A percentile compares a stretch with the other conserved stretches of the same genome.
Evolutionary conservation across 2,797 vertebrate species (phyloP).

Genomic region (Taeniopygia guttata): DNA sequence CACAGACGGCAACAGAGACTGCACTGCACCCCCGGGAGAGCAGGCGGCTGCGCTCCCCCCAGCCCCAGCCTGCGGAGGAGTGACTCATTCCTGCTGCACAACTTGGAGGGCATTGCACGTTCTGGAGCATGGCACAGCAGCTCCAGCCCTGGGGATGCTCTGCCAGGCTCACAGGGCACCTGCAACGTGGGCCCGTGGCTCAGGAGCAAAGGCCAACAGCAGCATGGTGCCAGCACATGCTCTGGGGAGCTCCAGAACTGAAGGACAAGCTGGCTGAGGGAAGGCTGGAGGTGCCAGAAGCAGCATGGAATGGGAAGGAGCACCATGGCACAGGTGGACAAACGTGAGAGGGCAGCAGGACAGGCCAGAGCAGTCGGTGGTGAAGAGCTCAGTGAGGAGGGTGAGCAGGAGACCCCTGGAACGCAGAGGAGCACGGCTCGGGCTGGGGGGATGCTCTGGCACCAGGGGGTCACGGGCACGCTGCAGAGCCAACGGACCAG

Average conservation of each 20-base stretch:
- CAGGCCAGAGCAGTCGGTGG: accelerated
- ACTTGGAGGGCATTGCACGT: neutral
- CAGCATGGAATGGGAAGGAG: neutral
- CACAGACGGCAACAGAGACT: conserved; percentile 27
- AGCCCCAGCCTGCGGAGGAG: neutral
- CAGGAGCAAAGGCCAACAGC: neutral
- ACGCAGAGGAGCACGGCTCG: accelerated
- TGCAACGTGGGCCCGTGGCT: accelerated
- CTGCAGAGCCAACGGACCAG: accelerated
- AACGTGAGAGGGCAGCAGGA: neutral
- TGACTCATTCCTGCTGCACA: conserved; percentile 45
- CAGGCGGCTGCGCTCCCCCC: neutral
- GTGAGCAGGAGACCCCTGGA: neutral
- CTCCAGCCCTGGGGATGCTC: neutral
- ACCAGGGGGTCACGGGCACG: accelerated
- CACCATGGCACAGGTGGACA: neutral
- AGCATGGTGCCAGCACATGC: accelerated
- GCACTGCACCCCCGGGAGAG: conserved; percentile 32
- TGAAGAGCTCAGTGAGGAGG: neutral
- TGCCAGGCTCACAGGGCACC: neutral
- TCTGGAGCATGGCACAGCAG: neutral
- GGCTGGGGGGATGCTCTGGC: neutral
- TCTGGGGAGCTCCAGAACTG: neutral
- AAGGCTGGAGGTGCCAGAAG: neutral
- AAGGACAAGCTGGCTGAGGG: neutral